Base-by-base conservation (phyloP, 2,888 invertebrate species). In the Pomacea canaliculata region DNA sequence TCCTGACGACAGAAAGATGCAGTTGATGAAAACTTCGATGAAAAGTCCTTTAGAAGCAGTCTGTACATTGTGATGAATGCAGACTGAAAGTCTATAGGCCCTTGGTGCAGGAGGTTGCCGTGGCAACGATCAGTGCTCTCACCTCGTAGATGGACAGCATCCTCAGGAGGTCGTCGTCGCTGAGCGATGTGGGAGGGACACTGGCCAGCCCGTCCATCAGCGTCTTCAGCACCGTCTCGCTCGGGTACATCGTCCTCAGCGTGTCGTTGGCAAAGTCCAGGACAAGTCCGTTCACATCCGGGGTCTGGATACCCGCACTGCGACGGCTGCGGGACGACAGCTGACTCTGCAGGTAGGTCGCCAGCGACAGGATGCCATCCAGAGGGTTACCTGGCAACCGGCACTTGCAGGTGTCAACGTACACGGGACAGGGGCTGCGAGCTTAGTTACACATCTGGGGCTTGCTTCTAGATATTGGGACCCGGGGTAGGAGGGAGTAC, bases 331-430 rank as follows among this genome's bases (percentile, higher is more conserved):
- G 65, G 13, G 65, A 51, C 18, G 23, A 27, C 56, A 51, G 51
- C 7, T 60, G n/a, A 23, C 7, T n/a, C 23, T 66, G 19, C 16
- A 60, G n/a, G 46, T 67, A 51, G 16, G 46, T 73, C 59, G 51
- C 67, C 60, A 73, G 73, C 19, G 59, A 27, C 60, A 73, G 19
- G 37, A 73, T 48, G 19, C 73, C 73, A 12, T 56, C 19, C 68
- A 73, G 27, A 46, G 60, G 46, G 60, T 73, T 66, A 8, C 49
- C 49, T 48, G n/a, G 51, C 49, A 9, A 70, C 68, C 51, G 8
- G 51, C 51, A 56, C 7, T 56, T 1, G 0, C 51, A 56, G 8
- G 51, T 56, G 51, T 56, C 16, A 56, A 16, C 16, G 8, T 56
- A 7, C 12, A 56, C 51, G 37, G 37, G 37, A 37, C 3, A 37